Base-by-base conservation (phyloP, 2,888 invertebrate genomes). In the Agonum fuliginosum region DNA sequence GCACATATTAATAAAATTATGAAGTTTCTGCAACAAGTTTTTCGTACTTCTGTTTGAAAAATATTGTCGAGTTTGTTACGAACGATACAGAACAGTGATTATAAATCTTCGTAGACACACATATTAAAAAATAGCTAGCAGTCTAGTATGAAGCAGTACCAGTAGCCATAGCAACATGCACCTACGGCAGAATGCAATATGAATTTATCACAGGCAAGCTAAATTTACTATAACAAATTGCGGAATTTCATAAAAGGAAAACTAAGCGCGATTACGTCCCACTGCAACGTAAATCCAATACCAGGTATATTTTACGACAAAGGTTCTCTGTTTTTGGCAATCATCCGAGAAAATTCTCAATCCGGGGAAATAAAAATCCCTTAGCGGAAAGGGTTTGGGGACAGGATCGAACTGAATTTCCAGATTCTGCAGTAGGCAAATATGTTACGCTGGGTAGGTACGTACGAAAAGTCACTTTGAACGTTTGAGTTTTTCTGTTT, bases 271-370 rank as follows among this genome's bases (percentile, higher is more conserved):
- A 65, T 65, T 65, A 65, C 65, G 34, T 6, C 17, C 19, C 65
- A 34, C 19, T 34, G 37, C 30, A 75, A 65, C 62, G 74, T 46
- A 62, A 46, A 75, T 75, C 65, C 74, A 75, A 75, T 75, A 65
- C 48, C 24, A 65, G 65, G 74, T 65, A 75, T 65, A 75, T 75
- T 75, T 75, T 65, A 75, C 65, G 62, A 46, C 74, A 75, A 75
- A 43, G 20, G 43, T 58, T 27, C 48, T 75, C 65, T 62, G 74
- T 75, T 75, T 75, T 65, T 62, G 65, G 65, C 74, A 75, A 75
- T 75, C 74, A 75, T 75, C 74, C 74, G 58, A 19, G 48, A 75
- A 27, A 62, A 41, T 58, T 30, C 30, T 30, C 37, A 41, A 54
- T 58, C 54, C 62, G 41, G 3, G 34, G 41, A 73, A 75, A 73